These are phyloP conservation scores for Lampris megalopsis DNA, from an alignment of 2,113 vertebrate species.

Conservation along the genomic window DNA sequence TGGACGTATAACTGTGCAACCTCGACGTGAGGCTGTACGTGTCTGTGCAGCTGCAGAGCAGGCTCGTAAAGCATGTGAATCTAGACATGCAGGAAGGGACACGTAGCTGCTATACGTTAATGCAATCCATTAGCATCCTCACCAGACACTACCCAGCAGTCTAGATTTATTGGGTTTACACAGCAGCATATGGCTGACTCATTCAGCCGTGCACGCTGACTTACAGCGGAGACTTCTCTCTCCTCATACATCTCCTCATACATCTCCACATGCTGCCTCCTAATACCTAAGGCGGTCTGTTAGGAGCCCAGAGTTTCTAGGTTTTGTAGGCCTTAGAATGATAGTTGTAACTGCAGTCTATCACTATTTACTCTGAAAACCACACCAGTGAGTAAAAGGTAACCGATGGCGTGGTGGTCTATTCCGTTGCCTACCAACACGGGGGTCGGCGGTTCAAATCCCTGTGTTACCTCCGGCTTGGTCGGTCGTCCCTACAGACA, in stretches of 20 bases:
- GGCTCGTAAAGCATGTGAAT: conserved; percentile 37
- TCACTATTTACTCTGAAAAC: too few relatives aligned
- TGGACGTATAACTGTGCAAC: conserved; percentile 29
- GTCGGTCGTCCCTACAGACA: too few relatives aligned
- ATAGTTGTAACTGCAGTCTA: too few relatives aligned
- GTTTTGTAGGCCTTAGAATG: too few relatives aligned
- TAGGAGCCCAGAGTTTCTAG: too few relatives aligned
- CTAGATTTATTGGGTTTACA: conserved; percentile 47
- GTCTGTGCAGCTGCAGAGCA: conserved; percentile 3
- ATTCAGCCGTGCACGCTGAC: conserved; percentile 25
- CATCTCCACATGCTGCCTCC: conserved; percentile 18
- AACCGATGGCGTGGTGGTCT: too few relatives aligned
- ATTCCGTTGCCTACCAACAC: too few relatives aligned
- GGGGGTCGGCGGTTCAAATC: too few relatives aligned
- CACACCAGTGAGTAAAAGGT: too few relatives aligned
- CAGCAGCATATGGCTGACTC: conserved; percentile 57
- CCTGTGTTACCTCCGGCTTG: too few relatives aligned
- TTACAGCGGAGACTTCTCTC: conserved; percentile 26
- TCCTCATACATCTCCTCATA: conserved; percentile 12
- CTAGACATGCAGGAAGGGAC: not conserved
- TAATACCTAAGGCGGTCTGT: too few relatives aligned
- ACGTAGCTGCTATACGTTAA: conserved; percentile 11
- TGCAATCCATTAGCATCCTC: conserved; percentile 15
- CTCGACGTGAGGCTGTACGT: conserved; percentile 26
- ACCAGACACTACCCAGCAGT: not conserved